These are phyloP conservation scores for Pangasius sanitwongsei DNA, from an alignment of 2,797 vertebrate species.

Conservation along the genomic window DNA sequence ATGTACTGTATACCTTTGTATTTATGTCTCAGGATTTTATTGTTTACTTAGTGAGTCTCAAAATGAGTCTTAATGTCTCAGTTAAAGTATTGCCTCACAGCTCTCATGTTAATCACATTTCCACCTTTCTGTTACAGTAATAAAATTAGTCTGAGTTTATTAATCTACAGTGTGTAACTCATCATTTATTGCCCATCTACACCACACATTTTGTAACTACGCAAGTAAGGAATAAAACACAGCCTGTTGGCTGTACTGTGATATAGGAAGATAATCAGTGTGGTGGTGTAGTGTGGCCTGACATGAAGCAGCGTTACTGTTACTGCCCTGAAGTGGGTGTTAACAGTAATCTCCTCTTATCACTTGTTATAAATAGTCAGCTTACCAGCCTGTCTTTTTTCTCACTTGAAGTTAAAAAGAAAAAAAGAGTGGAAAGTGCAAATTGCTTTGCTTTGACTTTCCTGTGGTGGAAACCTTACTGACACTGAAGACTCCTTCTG, in stretches of 20 bases:
- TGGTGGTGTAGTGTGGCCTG: neutral
- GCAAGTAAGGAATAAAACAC: neutral
- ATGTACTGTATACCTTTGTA: conserved; percentile 29
- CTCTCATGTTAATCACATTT: conserved; percentile 3
- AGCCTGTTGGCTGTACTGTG: neutral
- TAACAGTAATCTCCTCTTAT: neutral
- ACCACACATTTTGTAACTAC: neutral
- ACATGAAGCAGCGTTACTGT: neutral
- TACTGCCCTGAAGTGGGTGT: neutral
- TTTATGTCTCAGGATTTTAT: conserved; percentile 30
- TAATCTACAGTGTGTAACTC: neutral
- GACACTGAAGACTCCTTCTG: neutral
- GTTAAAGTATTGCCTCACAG: neutral
- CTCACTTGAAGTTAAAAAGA: neutral
- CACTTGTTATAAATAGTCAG: neutral
- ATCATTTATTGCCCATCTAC: neutral
- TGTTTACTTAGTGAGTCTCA: conserved; percentile 14
- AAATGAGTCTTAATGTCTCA: neutral
- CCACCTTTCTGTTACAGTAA: neutral
- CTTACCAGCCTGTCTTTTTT: neutral
- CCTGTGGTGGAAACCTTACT: neutral
- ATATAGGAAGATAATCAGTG: neutral
- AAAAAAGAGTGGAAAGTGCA: too few relatives aligned
- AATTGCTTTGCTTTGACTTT: neutral
- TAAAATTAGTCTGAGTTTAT: conserved; percentile 6